phyloP scores from a whole-genome alignment of 1,140 invertebrate species.

The Bombus vancouverensis region DNA sequence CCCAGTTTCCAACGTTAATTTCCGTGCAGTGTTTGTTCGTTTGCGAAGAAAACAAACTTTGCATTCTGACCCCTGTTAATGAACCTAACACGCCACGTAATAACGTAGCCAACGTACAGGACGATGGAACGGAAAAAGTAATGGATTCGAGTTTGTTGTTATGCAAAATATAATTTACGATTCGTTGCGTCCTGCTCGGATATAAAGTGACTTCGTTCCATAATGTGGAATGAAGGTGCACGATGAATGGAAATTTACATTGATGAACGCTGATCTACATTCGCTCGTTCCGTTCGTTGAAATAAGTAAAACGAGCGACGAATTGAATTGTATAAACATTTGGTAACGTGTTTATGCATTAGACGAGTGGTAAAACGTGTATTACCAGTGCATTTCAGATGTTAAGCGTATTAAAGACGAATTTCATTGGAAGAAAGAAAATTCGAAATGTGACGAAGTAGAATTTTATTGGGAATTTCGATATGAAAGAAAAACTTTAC shows the following conservation, averaged over 20 bases:
- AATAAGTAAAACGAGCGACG: neutral
- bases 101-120: too few relatives aligned
- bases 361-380: too few relatives aligned
- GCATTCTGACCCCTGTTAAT: neutral
- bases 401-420: too few relatives aligned
- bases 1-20: neutral
- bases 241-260: neutral
- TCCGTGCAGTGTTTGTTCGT: neutral
- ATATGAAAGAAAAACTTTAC: neutral
- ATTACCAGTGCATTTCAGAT: neutral
- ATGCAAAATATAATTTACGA: conserved; percentile 1
- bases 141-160: neutral
- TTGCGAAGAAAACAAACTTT: neutral
- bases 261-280: neutral
- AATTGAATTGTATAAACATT: neutral
- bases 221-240: neutral
- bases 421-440: neutral
- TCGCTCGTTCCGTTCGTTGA: neutral
- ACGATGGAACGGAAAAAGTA: neutral
- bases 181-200: neutral
- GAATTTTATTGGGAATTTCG: neutral
- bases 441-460: neutral
- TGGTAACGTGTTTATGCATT: neutral
- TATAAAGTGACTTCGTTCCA: neutral
- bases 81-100: neutral